Percentiles rank a stretch among this genome's conserved stretches.
These are phyloP conservation scores for Epistrophe eligans DNA, from an alignment of 2,888 invertebrate genomes.

Conservation along the genomic window DNA sequence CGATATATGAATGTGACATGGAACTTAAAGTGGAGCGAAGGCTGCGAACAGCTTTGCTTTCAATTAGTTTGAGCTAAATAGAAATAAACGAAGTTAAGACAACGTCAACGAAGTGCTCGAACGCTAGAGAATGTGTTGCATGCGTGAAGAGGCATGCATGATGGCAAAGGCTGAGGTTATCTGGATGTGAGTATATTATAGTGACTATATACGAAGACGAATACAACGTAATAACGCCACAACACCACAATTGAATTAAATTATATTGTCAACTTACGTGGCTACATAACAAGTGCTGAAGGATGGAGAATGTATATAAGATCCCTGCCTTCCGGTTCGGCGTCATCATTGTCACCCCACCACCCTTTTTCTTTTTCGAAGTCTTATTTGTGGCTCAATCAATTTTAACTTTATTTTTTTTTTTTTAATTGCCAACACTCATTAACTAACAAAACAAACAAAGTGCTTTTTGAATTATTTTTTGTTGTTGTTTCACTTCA, in stretches of 20 bases:
- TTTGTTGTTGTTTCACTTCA: conserved; percentile 30
- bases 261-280: conserved; percentile 57
- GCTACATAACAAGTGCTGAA: not conserved
- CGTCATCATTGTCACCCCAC: too few species aligned
- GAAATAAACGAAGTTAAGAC: conserved; percentile 71
- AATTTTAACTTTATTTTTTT: conserved; percentile 57
- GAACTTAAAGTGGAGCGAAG: conserved; percentile 25
- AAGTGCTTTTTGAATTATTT: conserved; percentile 26
- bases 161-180: not conserved
- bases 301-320: too few species aligned
- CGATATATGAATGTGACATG: conserved; percentile 29
- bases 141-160: conserved; percentile 19
- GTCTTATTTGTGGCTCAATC: conserved; percentile 35
- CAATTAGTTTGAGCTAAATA: conserved; percentile 69
- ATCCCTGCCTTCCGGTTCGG: too few species aligned
- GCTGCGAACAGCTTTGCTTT: conserved; percentile 54
- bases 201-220: conserved; percentile 19
- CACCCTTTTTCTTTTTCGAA: not conserved
- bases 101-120: conserved; percentile 30
- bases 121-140: conserved; percentile 26
- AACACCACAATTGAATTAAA: conserved; percentile 59
- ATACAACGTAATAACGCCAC: conserved; percentile 35
- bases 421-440: conserved; percentile 45
- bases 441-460: conserved; percentile 34
- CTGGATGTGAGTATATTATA: not conserved